A percentile compares a stretch with the other conserved stretches of the same genome.
phyloP scores from a whole-genome alignment of 2,797 vertebrate species.

The Sebastes vulpes region DNA sequence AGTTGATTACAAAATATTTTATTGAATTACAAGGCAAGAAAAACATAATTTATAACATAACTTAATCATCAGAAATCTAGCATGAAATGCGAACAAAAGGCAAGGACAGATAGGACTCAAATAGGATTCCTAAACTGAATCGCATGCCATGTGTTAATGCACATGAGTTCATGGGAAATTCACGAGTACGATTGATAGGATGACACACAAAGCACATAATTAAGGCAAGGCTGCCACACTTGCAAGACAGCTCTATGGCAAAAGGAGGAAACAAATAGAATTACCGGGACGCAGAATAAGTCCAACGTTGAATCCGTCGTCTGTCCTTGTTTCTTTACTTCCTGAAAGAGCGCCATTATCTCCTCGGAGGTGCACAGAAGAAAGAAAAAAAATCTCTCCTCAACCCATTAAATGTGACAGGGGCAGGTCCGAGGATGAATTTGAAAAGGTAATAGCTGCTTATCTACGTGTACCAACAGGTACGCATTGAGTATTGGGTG shows the following conservation, averaged over 20 bases:
- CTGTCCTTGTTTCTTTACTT: slow-evolving; percentile 40
- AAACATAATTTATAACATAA: background rate
- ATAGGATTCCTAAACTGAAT: background rate
- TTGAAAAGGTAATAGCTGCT: slow-evolving; percentile 54
- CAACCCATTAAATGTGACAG: slow-evolving; percentile 56
- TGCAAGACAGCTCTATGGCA: background rate
- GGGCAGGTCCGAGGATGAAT: slow-evolving; percentile 28
- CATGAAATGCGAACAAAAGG: background rate
- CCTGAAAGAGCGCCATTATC: slow-evolving; percentile 48
- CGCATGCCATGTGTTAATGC: background rate
- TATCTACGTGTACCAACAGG: slow-evolving; percentile 16
- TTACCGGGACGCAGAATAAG: background rate
- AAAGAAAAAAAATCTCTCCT: slow-evolving; percentile 33
- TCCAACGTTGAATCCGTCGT: slow-evolving; percentile 27
- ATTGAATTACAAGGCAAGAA: background rate
- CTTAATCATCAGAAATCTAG: background rate
- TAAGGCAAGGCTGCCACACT: background rate
- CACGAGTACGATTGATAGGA: background rate
- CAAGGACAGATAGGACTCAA: background rate
- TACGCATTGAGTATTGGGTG: background rate
- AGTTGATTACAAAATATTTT: background rate
- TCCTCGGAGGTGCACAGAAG: slow-evolving; percentile 22
- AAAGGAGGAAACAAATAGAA: background rate
- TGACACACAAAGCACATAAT: background rate
- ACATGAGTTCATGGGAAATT: background rate